phyloP scores from a whole-genome alignment of 2,113 vertebrate species.

The Miniopterus natalensis region DNA sequence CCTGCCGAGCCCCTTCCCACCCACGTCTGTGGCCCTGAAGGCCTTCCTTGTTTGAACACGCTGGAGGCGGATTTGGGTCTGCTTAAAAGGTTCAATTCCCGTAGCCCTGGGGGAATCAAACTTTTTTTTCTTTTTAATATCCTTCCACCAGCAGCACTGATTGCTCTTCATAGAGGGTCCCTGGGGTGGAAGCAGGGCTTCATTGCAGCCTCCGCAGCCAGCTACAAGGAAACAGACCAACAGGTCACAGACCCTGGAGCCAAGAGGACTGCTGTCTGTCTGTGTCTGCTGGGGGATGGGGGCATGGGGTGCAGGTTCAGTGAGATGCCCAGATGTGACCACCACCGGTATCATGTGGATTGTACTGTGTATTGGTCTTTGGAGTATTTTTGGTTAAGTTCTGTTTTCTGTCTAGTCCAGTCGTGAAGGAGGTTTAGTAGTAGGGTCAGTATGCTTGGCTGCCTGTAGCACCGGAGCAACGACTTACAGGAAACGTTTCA shows the following conservation, averaged over 20 bases:
- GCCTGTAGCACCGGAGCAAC: neutral
- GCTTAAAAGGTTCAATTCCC: conserved; percentile 34
- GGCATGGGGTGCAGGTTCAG: neutral
- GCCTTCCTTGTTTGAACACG: conserved; percentile 20
- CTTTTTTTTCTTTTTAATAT: neutral
- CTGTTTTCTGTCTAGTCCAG: neutral
- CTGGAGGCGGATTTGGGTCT: conserved; percentile 46
- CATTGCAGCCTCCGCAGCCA: neutral
- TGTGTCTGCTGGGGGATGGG: neutral
- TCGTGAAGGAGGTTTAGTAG: neutral
- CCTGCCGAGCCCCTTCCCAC: neutral
- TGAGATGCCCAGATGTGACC: neutral
- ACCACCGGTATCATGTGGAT: fast-evolving
- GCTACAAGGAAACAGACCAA: neutral
- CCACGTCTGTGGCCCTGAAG: fast-evolving
- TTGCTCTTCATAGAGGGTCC: neutral
- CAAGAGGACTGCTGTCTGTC: neutral
- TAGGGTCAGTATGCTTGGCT: neutral
- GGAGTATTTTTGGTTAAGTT: neutral
- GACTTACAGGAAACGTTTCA: conserved; percentile 51
- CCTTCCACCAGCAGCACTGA: neutral
- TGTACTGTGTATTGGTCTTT: neutral
- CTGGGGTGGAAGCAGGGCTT: neutral
- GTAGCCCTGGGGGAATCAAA: neutral
- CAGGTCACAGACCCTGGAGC: neutral